phyloP scores from a whole-genome alignment of 2,797 vertebrate species.

The Thaleichthys pacificus region DNA sequence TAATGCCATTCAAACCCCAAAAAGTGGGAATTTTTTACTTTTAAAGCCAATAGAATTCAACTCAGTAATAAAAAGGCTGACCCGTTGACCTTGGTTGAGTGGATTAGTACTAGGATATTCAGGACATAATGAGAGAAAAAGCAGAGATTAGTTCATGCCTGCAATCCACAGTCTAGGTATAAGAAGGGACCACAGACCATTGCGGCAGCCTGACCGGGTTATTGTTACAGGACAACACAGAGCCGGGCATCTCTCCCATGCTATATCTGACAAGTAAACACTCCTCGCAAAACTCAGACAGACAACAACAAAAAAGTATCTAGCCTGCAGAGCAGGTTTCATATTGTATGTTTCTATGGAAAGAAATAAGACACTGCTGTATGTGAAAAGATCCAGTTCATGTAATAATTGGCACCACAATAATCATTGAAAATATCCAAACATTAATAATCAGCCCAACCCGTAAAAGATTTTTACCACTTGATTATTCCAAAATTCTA shows the following conservation, averaged over 20 bases:
- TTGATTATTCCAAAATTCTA: slow-evolving; percentile 3
- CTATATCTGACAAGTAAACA: slow-evolving; percentile 52
- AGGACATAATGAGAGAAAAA: slow-evolving; percentile 63
- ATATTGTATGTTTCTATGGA: neutral
- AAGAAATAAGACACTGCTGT: neutral
- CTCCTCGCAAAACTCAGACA: slow-evolving; percentile 17
- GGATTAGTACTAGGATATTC: slow-evolving; percentile 35
- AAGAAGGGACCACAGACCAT: slow-evolving; percentile 70
- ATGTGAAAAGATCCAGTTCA: neutral
- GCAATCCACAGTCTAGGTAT: slow-evolving; percentile 77
- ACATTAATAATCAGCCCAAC: neutral
- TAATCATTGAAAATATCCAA: neutral
- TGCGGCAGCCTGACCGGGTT: slow-evolving; percentile 50
- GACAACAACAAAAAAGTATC: neutral
- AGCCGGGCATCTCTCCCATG: slow-evolving; percentile 53
- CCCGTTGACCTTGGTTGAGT: slow-evolving; percentile 35
- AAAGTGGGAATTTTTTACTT: neutral
- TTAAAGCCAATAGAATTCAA: slow-evolving; percentile 13
- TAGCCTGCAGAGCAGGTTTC: slow-evolving; percentile 4
- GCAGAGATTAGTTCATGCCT: slow-evolving; percentile 92
- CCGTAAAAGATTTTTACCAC: neutral
- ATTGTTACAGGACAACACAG: slow-evolving; percentile 47
- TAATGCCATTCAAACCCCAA: neutral
- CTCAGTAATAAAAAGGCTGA: slow-evolving; percentile 23
- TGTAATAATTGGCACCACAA: slow-evolving; percentile 1